Conservation (phyloP, 1,140 invertebrate genomes). For the Amphibalanus amphitrite region DNA sequence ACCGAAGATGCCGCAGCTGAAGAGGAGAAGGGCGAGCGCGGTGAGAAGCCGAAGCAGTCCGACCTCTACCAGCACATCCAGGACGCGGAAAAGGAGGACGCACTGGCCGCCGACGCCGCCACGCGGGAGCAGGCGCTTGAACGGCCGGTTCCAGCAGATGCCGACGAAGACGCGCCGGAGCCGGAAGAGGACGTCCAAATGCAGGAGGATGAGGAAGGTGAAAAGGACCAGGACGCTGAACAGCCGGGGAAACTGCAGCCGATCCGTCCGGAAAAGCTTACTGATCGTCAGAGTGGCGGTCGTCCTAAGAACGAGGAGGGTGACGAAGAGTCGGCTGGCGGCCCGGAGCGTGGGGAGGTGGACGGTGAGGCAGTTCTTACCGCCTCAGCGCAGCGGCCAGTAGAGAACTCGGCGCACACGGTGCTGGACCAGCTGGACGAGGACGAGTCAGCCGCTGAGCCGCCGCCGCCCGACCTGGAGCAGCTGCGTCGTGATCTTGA, state of each 20-base stretch:
- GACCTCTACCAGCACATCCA: constrained; percentile 74
- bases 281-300: constrained; percentile 15
- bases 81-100: constrained; percentile 40
- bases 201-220: constrained; percentile 14
- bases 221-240: constrained; percentile 16
- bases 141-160: constrained; percentile 37
- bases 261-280: constrained; percentile 17
- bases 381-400: constrained; percentile 40
- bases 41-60: constrained; percentile 19
- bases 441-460: constrained; percentile 21
- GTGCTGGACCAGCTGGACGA: constrained; percentile 8
- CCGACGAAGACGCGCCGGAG: too few species aligned
- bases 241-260: too few species aligned
- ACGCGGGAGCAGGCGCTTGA: constrained; percentile 63
- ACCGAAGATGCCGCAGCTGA: too few species aligned
- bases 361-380: constrained; percentile 59
- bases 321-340: constrained; percentile 29
- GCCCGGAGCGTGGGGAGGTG: constrained; percentile 33
- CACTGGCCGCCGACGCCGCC: constrained; percentile 38
- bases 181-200: constrained; percentile 7
- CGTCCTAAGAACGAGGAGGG: too few species aligned
- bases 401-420: constrained; percentile 49
- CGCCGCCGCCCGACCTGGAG: constrained; percentile 24
- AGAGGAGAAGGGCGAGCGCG: constrained; percentile 7
- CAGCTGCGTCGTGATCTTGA: constrained; percentile 28